Evolutionary conservation across 2,113 vertebrate genomes (phyloP).

Genomic region (Loxodonta africana): DNA sequence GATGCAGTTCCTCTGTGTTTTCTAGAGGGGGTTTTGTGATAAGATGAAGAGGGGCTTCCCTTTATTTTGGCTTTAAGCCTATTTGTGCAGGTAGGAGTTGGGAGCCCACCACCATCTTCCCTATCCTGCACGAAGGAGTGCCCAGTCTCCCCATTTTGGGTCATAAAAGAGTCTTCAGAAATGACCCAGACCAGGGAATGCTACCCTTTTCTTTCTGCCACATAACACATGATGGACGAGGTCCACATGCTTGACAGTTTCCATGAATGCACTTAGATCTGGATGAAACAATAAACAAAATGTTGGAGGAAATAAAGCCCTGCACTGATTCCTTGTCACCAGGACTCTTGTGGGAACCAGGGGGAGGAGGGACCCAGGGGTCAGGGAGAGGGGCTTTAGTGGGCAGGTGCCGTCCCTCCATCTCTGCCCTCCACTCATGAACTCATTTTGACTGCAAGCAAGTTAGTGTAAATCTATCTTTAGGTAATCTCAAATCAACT

Average conservation of each 20-base stretch:
- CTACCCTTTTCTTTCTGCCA: not conserved
- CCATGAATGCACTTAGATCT: not conserved
- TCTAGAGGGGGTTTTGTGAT: not conserved
- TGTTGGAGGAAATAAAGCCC: not conserved
- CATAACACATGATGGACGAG: not conserved
- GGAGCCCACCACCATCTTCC: not conserved
- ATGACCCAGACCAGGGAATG: not conserved
- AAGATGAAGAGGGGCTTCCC: not conserved
- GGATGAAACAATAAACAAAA: not conserved
- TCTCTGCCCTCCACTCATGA: not conserved
- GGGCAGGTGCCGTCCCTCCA: fast-evolving
- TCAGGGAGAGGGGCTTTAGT: fast-evolving
- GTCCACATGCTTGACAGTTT: not conserved
- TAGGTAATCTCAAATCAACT: not conserved
- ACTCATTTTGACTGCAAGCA: not conserved
- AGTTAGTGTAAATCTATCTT: too few species aligned
- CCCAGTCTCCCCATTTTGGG: not conserved
- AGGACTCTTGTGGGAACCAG: too few species aligned
- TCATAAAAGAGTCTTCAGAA: not conserved
- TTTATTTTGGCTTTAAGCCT: not conserved
- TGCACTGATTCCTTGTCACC: not conserved
- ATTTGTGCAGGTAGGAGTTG: not conserved
- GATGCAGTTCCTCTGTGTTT: not conserved
- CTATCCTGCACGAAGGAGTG: not conserved
- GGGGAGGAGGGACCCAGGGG: fast-evolving